Conservation (phyloP, 1,140 invertebrate species). For the Zaprionus africanus region DNA sequence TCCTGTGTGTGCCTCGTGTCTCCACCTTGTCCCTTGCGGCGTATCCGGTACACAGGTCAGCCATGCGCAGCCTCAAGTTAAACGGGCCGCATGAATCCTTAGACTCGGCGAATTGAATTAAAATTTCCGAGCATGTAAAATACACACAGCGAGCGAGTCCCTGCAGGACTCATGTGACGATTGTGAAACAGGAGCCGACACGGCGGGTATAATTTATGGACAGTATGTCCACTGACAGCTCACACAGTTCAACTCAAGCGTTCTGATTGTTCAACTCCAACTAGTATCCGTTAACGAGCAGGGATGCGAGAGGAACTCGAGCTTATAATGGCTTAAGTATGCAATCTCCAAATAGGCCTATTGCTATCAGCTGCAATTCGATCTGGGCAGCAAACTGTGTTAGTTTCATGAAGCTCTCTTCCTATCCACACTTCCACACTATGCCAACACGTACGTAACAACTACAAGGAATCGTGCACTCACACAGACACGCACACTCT, state of each 20-base stretch:
- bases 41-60: constrained; percentile 25
- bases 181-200: constrained; percentile 8
- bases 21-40: background rate
- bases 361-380: background rate
- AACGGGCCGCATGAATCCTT: constrained; percentile 64
- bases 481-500: background rate
- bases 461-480: background rate
- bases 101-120: constrained; percentile 72
- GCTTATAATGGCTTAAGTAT: constrained; percentile 1
- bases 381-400: background rate
- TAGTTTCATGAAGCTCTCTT: background rate
- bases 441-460: background rate
- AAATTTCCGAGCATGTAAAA: constrained; percentile 69
- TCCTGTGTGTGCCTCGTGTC: background rate
- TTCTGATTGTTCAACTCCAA: constrained; percentile 39
- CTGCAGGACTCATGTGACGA: constrained; percentile 13
- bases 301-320: constrained; percentile 3
- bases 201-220: constrained; percentile 10
- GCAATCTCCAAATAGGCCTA: constrained; percentile 1
- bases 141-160: constrained; percentile 49
- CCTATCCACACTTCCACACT: no score
- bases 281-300: constrained; percentile 64
- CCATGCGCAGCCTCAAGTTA: constrained; percentile 43
- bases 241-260: constrained; percentile 37
- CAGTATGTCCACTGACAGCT: constrained; percentile 36